Percentiles rank a stretch among this genome's conserved stretches.
These are phyloP conservation scores for Pandemis cinnamomeana DNA, from an alignment of 2,888 invertebrate genomes.

Conservation along the genomic window DNA sequence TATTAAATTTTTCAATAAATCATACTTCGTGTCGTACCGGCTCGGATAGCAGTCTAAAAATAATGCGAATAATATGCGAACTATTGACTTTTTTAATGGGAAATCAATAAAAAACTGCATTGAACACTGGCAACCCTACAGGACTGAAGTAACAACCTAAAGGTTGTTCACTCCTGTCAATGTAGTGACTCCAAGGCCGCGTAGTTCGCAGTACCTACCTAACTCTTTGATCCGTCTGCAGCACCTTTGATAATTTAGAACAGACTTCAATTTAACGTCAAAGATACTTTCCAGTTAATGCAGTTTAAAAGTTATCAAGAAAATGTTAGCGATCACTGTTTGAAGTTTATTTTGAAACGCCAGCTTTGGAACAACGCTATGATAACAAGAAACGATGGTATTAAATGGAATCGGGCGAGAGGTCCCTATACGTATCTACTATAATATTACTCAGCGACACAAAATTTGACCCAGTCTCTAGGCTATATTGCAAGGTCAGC, in stretches of 20 bases:
- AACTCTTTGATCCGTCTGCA: slow-evolving; percentile 35
- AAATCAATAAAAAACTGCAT: background rate
- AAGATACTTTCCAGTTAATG: slow-evolving; percentile 26
- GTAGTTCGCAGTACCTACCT: slow-evolving; percentile 17
- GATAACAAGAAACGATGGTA: background rate
- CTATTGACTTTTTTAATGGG: no score
- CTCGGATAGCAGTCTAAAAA: no score
- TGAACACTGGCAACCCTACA: slow-evolving; percentile 11
- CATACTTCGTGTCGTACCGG: no score
- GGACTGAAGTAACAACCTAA: slow-evolving; percentile 15
- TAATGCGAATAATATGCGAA: no score
- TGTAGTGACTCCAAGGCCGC: slow-evolving; percentile 20
- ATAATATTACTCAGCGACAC: no score
- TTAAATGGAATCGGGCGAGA: background rate
- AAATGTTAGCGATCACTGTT: slow-evolving; percentile 19
- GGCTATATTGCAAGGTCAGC: no score
- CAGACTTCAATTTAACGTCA: slow-evolving; percentile 29
- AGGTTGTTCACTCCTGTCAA: slow-evolving; percentile 45
- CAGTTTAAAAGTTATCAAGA: slow-evolving; percentile 26
- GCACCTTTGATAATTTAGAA: slow-evolving; percentile 22
- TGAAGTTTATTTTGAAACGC: background rate
- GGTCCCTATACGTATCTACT: no score
- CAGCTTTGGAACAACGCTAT: background rate
- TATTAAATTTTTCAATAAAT: no score
- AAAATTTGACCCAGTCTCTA: no score